Conservation (phyloP, 1,140 invertebrate genomes). For the Yoshiicerus persimilis region DNA sequence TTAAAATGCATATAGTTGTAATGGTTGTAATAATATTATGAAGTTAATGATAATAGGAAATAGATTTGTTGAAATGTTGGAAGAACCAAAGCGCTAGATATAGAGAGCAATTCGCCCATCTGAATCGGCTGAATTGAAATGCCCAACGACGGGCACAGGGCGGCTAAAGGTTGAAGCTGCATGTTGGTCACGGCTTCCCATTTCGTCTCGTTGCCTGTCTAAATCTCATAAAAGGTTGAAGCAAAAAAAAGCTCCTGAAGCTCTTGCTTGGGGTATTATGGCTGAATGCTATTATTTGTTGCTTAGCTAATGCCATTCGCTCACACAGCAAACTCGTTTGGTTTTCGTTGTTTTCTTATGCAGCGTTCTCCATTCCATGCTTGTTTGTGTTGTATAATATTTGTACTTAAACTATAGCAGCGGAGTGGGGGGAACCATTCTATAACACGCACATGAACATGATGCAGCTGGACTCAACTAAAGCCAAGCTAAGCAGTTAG, state of each 20-base stretch:
- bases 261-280: neutral
- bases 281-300: neutral
- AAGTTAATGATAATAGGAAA: too few relatives aligned
- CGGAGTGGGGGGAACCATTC: neutral
- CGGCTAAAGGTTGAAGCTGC: neutral
- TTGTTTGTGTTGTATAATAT: neutral
- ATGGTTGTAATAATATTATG: too few relatives aligned
- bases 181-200: neutral
- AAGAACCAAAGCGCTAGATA: too few relatives aligned
- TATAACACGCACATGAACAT: neutral
- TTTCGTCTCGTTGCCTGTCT: slow-evolving; percentile 18
- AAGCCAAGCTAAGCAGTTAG: neutral
- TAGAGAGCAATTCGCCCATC: neutral
- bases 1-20: too few relatives aligned
- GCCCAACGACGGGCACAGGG: neutral
- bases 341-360: neutral
- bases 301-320: neutral
- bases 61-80: too few relatives aligned
- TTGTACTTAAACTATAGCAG: neutral
- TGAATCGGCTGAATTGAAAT: neutral
- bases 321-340: neutral
- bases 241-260: neutral
- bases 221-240: neutral
- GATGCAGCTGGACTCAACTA: neutral
- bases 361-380: neutral